Conservation (phyloP, 2,797 vertebrate genomes). For the Hirundo rustica region DNA sequence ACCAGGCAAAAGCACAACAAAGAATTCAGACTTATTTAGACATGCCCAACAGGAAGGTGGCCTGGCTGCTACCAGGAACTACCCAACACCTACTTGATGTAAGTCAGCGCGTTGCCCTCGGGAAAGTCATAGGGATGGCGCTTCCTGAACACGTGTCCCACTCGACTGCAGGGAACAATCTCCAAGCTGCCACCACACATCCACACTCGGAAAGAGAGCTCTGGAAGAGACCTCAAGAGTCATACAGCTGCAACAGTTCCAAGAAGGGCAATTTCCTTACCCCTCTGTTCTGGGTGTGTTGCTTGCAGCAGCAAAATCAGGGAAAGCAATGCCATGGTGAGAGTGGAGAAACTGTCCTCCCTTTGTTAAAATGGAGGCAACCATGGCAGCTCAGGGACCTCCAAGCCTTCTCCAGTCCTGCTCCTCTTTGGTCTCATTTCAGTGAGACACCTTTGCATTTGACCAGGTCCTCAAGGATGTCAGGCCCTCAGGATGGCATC, state of each 20-base stretch:
- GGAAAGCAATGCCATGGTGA: not conserved
- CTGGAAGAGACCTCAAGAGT: conserved; percentile 74
- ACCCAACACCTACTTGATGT: conserved; percentile 87
- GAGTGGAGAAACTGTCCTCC: not conserved
- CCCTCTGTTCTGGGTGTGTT: not conserved
- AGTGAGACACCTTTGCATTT: not conserved
- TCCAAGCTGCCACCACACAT: conserved; percentile 98
- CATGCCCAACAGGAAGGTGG: not conserved
- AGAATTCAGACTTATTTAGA: not conserved
- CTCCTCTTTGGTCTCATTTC: not conserved
- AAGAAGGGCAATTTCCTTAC: not conserved
- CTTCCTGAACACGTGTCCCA: conserved; percentile 97
- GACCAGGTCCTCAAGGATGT: not conserved
- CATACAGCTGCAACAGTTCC: not conserved
- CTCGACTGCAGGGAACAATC: conserved; percentile 96
- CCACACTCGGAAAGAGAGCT: conserved; percentile 98
- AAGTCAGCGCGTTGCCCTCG: conserved; percentile 96
- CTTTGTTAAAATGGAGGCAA: not conserved
- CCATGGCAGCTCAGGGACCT: not conserved
- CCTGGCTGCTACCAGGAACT: not conserved
- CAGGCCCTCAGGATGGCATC: not conserved
- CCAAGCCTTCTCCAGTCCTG: not conserved
- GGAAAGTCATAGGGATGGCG: conserved; percentile 97
- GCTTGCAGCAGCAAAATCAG: not conserved
- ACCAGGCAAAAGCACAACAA: not conserved